Percentiles rank a stretch among this genome's conserved stretches.
These are phyloP conservation scores for Tenodera sinensis DNA, from an alignment of 2,888 invertebrate species.

Conservation along the genomic window DNA sequence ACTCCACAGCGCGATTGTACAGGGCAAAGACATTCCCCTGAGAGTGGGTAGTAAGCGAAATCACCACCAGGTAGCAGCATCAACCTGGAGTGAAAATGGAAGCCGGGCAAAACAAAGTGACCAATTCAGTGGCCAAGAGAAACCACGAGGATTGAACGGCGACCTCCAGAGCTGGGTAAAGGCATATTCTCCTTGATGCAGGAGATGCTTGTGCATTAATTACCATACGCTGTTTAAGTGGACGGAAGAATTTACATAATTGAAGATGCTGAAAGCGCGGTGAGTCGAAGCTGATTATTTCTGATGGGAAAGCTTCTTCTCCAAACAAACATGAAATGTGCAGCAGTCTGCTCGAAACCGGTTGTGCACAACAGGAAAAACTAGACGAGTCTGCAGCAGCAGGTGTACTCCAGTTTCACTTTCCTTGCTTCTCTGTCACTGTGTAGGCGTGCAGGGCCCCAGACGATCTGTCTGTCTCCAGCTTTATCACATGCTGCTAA, in stretches of 20 bases:
- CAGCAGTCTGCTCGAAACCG: neutral
- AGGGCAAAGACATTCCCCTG: no score
- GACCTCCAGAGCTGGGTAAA: no score
- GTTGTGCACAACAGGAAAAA: neutral
- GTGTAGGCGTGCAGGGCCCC: neutral
- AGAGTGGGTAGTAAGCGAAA: no score
- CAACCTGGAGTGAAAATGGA: no score
- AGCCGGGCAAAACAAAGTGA: no score
- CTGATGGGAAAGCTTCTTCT: neutral
- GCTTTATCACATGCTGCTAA: no score
- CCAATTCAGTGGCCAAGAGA: no score
- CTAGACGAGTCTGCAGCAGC: neutral
- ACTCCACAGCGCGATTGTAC: no score
- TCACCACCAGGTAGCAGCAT: no score
- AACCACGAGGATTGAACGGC: no score
- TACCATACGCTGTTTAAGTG: neutral
- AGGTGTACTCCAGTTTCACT: neutral
- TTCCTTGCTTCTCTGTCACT: neutral
- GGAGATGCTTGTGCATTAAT: neutral
- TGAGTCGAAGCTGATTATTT: neutral
- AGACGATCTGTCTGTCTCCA: no score
- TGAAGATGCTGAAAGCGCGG: neutral
- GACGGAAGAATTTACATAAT: neutral
- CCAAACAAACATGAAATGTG: neutral
- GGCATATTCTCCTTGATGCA: neutral